Evolutionary conservation across 2,888 invertebrate genomes (phyloP).

Genomic region (Machimus atricapillus): DNA sequence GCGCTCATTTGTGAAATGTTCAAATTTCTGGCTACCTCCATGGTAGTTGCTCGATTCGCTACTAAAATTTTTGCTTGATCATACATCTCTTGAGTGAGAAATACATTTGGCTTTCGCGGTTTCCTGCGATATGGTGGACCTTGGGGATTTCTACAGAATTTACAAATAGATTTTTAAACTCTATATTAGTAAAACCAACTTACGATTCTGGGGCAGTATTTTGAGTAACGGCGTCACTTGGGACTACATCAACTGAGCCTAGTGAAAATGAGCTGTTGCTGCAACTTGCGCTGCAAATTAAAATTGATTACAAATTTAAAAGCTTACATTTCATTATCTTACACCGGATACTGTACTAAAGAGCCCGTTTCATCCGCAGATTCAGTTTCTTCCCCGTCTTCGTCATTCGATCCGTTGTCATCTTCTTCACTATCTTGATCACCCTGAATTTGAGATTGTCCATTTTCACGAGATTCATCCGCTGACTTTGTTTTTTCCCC

Average conservation of each 20-base stretch:
- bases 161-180: background rate
- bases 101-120: slow-evolving; percentile 61
- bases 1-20: slow-evolving; percentile 62
- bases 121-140: slow-evolving; percentile 52
- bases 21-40: slow-evolving; percentile 60
- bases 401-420: background rate
- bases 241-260: background rate
- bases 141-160: background rate
- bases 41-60: slow-evolving; percentile 59
- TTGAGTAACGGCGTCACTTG: background rate
- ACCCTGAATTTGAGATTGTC: background rate
- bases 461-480: slow-evolving; percentile 15
- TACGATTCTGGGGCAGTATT: background rate
- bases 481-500: slow-evolving; percentile 7
- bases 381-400: background rate
- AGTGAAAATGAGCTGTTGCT: background rate
- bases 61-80: slow-evolving; percentile 58
- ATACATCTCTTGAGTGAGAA: slow-evolving; percentile 60
- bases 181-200: background rate
- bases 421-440: background rate
- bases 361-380: background rate
- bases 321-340: background rate
- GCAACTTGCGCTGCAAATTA: background rate
- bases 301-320: background rate
- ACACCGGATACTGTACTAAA: background rate